Conservation (phyloP, 2,888 invertebrate species). For the Drosophila prostipennis region DNA sequence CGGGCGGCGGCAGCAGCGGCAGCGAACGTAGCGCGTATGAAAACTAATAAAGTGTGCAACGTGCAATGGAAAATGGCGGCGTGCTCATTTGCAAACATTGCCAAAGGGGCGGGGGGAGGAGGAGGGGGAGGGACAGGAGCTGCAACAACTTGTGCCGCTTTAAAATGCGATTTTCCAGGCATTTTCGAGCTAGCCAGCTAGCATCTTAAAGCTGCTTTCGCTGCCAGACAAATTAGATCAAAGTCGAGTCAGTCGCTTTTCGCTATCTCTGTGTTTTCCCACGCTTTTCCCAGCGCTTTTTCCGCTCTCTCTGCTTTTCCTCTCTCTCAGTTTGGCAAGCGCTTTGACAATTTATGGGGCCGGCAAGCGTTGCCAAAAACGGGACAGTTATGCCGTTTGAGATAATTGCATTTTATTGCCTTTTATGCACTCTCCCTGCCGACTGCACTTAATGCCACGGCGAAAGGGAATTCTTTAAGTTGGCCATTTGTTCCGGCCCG, state of each 20-base stretch:
- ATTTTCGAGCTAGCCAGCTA: constrained; percentile 14
- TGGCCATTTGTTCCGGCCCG: constrained; percentile 16
- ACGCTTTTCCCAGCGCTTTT: not conserved
- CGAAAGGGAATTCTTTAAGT: constrained; percentile 44
- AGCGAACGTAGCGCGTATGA: constrained; percentile 59
- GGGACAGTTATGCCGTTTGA: constrained; percentile 76
- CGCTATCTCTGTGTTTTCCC: constrained; percentile 2
- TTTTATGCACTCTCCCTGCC: constrained; percentile 63
- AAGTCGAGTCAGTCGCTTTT: constrained; percentile 38
- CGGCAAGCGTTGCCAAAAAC: constrained; percentile 71
- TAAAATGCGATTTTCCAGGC: constrained; percentile 46
- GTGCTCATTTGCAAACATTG: constrained; percentile 73
- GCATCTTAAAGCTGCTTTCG: constrained; percentile 61
- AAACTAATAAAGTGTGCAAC: constrained; percentile 77
- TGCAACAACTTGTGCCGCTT: constrained; percentile 29
- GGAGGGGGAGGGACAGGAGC: not conserved
- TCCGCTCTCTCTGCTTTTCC: not conserved
- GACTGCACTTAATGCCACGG: constrained; percentile 45
- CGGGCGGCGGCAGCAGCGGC: constrained; percentile 25
- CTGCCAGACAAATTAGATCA: constrained; percentile 73
- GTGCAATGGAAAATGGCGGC: constrained; percentile 53
- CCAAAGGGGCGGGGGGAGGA: constrained; percentile 23
- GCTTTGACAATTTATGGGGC: constrained; percentile 67
- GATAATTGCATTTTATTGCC: constrained; percentile 78
- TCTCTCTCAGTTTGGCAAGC: constrained; percentile 54